Conservation (phyloP, 2,113 vertebrate genomes). For the Coptodon bakossiorum region DNA sequence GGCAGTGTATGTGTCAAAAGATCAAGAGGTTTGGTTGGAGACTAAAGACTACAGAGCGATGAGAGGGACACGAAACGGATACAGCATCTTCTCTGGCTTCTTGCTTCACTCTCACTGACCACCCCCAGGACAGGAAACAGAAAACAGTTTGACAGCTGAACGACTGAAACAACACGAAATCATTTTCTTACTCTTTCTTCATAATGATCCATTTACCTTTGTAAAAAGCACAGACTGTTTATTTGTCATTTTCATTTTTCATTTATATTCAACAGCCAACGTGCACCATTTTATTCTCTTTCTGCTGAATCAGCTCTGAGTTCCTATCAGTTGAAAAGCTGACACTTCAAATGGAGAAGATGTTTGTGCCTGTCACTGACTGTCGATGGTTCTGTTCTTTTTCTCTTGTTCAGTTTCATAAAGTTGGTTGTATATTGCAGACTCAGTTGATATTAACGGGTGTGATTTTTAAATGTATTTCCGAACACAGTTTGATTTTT, state of each 20-base stretch:
- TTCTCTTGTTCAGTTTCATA: not conserved
- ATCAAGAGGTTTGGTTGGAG: conserved; percentile 56
- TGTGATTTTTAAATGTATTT: not conserved
- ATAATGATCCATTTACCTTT: not conserved
- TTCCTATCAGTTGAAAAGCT: not conserved
- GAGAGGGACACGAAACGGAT: not conserved
- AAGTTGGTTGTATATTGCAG: not conserved
- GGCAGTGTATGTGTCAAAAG: not conserved
- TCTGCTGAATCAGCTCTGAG: not conserved
- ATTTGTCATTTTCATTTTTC: not conserved
- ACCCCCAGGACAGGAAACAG: not conserved
- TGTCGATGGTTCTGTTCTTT: not conserved
- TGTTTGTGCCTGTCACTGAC: not conserved
- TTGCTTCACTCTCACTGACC: conserved; percentile 30
- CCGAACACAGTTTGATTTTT: not conserved
- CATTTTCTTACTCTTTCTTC: not conserved
- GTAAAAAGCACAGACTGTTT: not conserved
- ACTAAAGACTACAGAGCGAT: conserved; percentile 43
- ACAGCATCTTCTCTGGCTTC: conserved; percentile 60
- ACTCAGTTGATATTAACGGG: not conserved
- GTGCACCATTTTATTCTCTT: not conserved
- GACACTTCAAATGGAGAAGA: not conserved
- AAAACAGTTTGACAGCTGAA: not conserved
- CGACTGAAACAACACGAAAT: not conserved
- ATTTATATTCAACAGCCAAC: not conserved